Base-by-base conservation (phyloP, 2,888 invertebrate genomes). In the Tenthredo mesomela region DNA sequence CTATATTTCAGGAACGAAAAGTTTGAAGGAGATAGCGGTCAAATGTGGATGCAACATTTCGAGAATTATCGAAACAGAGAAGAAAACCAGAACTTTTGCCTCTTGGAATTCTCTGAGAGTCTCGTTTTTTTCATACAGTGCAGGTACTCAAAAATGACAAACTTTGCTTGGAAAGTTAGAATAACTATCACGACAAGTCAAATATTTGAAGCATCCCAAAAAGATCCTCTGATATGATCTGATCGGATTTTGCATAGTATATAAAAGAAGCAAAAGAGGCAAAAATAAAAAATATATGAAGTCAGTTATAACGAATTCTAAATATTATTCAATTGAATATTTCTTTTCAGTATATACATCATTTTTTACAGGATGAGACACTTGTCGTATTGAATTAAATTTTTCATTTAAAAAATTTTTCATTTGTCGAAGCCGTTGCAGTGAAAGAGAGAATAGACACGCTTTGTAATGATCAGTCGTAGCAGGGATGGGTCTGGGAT, bases 391-490 rank as follows among this genome's bases (percentile, higher is more conserved):
- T 25, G 61, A 61, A 61, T 25, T 61, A 61, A 10, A 25, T 12
- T 21, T 65, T n/a, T n/a, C n/a, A n/a, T n/a, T n/a, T n/a, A n/a
- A n/a, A n/a, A n/a, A n/a, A n/a, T n/a, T n/a, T n/a, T n/a, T n/a
- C 33, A 67, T 61, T 61, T 4, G 5, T 18, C 33, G 71, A 71
- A 43, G 37, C 40, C 37, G 71, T 43, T n/a, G 37, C n/a, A 37
- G 75, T n/a, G 50, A 29, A 29, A 77, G 75, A 54, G 77, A 54
- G 77, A 77, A 50, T 50, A 25, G 54, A 61, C n/a, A 50, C 18
- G 80, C 40, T 80, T 80, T 80, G 61, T 61, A 80, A 80, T 80
- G 80, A 80, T 80, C 58, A 40, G 77, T 50, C 50, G 77, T 77
- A 73, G 40, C 18, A 43, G 10, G 71, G 50, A 29, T 25, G 77